Base-by-base conservation (phyloP, 2,113 vertebrate species). In the Pterocles gutturalis region DNA sequence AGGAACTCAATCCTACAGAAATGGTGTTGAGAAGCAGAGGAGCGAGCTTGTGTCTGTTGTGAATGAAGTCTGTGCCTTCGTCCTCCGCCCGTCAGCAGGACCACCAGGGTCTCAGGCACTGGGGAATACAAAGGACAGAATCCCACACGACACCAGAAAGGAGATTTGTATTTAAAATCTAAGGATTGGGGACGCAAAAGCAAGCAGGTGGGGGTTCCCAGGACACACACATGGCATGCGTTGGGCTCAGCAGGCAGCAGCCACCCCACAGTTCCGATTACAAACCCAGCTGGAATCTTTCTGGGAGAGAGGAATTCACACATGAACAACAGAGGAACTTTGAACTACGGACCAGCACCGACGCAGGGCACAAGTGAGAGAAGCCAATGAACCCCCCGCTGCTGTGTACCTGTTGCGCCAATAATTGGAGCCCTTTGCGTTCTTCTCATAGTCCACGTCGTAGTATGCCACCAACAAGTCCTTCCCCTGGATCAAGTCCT, bases 381-480 rank as follows among this genome's bases (percentile, higher is more conserved):
- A 53, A 25, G 57, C 29, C 0, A 0, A 46, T 11, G 4, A 8
- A 43, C 1, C 41, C 62, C 26, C 10, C 3, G 0, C 34, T 5
- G 3, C 6, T 8, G 1, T 2, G 5, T 83, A 99, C 99, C 99
- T 99, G 98, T 99, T 99, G 93, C 99, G 99, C 99, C 99, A 99
- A 97, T 99, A 99, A 98, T 99, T 99, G 53, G 99, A 99, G 34
- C 99, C 99, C 91, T 99, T 99, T 1, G 99, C 98, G 26, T 99
- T 99, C 97, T 99, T 99, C 64, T 99, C 99, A 16, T 99, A 99
- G 92, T 99, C 99, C 19, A 99, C 99, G 24, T 99, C 99, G 7
- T 99, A 99, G 95, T 99, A 99, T 3, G 99, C 99, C 78, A 99
- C 98, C 95, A 99, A 75, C 96, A 99, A 96, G 90, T 99, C 99